Base-by-base conservation (phyloP, 2,797 vertebrate species). In the Coregonus suidteri region DNA sequence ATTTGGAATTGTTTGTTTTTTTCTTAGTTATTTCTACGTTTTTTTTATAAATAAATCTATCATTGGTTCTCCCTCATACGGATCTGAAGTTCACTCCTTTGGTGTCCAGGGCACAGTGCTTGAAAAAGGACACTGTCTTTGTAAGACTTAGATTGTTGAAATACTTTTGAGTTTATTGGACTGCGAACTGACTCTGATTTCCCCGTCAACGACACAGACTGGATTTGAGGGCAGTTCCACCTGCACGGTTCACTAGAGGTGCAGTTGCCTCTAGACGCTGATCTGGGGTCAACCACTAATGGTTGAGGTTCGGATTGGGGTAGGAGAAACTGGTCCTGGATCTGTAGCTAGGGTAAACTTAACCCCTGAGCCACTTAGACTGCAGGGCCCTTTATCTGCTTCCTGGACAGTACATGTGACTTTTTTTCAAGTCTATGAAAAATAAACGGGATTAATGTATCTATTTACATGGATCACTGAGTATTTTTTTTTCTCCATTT, bases 341-440 rank as follows among this genome's bases (percentile, higher is more conserved):
- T 47, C 41, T 47, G 41, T 47, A 47, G 9, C 41, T 47, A 47
- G 6, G 7, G 41, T 9, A 47, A 47, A 47, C 41, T 47, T 41
- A 6, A 41, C 41, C 41, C 2, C 9, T 47, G 2, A 11, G 41
- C 34, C 77, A 80, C 71, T 64, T 51, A 75, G 79, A 80, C 78
- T 75, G 20, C 75, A 76, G 74, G 56, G 56, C 81, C 85, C 35
- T 69, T 77, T 77, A 79, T 77, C 77, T 76, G 77, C 83, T 77
- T 78, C 66, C 85, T 78, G 86, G 84, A 88, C 70, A 82, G 59
- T 47, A 47, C 2, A 9, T 47, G 41, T 11, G 79, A 82, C 83
- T 88, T 90, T 91, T 91, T 83, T 3, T 0, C 90, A 79, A 86
- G 80, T 87, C 76, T 86, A 85, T 82, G 75, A 86, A 88, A 88